These are phyloP conservation scores for Thalpophila matura DNA, from an alignment of 2,888 invertebrate genomes.

Conservation along the genomic window DNA sequence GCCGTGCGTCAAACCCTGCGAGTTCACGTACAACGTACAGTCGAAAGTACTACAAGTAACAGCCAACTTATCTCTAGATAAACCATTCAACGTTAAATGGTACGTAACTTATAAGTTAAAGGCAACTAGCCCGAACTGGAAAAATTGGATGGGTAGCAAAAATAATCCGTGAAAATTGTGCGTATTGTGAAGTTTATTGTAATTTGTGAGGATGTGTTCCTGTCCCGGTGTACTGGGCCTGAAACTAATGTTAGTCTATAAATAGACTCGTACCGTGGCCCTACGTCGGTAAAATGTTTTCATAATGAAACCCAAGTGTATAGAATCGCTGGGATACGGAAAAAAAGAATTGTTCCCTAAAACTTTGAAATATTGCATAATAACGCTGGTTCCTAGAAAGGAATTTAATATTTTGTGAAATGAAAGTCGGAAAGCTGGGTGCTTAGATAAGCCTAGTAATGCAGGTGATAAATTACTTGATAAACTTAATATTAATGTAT, in stretches of 20 bases:
- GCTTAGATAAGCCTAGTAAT: background rate
- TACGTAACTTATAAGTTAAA: slow-evolving; percentile 65
- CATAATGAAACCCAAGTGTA: slow-evolving; percentile 1
- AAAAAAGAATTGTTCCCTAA: background rate
- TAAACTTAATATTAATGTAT: too few species aligned
- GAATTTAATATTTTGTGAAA: slow-evolving; percentile 26
- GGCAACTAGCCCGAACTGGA: slow-evolving; percentile 40
- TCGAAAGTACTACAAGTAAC: slow-evolving; percentile 74
- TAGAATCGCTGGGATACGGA: background rate
- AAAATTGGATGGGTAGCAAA: slow-evolving; percentile 52
- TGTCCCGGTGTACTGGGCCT: slow-evolving; percentile 33
- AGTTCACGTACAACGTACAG: slow-evolving; percentile 70
- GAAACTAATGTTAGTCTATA: slow-evolving; percentile 38
- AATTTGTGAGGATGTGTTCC: slow-evolving; percentile 29
- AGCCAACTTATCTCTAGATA: slow-evolving; percentile 78
- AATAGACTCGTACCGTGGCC: slow-evolving; percentile 14
- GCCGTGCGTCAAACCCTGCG: slow-evolving; percentile 72
- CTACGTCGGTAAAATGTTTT: slow-evolving; percentile 6
- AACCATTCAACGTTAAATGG: slow-evolving; percentile 80
- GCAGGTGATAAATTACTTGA: too few species aligned
- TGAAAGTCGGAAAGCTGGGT: background rate
- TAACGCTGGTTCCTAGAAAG: slow-evolving; percentile 30
- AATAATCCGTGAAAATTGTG: slow-evolving; percentile 37
- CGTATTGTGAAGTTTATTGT: slow-evolving; percentile 40
- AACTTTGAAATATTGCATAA: slow-evolving; percentile 2